These are phyloP conservation scores for Saguinus imperator DNA, from an alignment of 2,113 vertebrate genomes.

Conservation along the genomic window DNA sequence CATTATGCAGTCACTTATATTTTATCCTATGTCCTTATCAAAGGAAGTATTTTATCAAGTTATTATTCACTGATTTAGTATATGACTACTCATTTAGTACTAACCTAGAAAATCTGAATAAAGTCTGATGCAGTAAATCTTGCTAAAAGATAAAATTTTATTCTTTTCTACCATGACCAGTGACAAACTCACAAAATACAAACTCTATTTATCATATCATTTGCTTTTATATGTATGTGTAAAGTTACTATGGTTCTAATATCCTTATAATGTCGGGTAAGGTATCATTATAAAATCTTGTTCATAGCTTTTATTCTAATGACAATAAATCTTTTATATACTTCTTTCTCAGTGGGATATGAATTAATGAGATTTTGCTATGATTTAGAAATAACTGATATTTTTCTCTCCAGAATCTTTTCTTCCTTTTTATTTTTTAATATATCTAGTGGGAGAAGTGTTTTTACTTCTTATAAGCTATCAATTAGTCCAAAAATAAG, in stretches of 20 bases:
- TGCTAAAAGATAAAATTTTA: not conserved
- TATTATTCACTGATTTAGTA: not conserved
- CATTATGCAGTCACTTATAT: not conserved
- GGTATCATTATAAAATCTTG: not conserved
- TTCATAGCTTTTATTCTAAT: conserved; percentile 26
- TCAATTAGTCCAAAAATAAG: not conserved
- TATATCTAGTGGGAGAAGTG: not conserved
- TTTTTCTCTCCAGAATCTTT: not conserved
- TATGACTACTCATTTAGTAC: not conserved
- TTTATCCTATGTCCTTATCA: not conserved
- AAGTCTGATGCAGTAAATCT: not conserved
- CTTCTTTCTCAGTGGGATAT: not conserved
- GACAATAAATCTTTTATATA: not conserved
- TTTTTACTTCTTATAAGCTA: not conserved
- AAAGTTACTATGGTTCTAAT: not conserved
- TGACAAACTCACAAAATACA: not conserved
- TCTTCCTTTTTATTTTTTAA: not conserved
- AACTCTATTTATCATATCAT: not conserved
- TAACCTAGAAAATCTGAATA: not conserved
- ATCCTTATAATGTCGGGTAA: not conserved
- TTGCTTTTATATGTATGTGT: not conserved
- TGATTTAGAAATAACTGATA: not conserved
- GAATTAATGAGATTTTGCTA: not conserved
- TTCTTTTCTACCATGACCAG: not conserved
- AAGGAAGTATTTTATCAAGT: not conserved